Percentiles rank a stretch among this genome's conserved stretches.
These are phyloP conservation scores for Ceyx cyanopectus DNA, from an alignment of 2,113 vertebrate genomes.

Conservation along the genomic window DNA sequence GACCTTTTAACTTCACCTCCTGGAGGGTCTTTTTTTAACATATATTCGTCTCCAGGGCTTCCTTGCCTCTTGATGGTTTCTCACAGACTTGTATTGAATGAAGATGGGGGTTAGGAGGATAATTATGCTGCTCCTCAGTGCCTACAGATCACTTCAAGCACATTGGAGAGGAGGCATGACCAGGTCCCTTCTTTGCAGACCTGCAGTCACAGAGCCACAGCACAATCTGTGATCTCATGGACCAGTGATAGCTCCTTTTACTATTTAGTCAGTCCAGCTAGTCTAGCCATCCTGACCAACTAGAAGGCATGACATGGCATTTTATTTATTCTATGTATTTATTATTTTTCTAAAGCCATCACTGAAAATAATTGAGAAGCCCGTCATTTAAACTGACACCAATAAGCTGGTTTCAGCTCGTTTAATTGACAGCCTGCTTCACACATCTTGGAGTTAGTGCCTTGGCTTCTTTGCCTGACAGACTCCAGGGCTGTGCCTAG, in stretches of 20 bases:
- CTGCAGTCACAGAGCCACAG: not conserved
- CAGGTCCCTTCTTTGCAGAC: not conserved
- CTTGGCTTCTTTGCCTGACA: not conserved
- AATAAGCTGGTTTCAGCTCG: not conserved
- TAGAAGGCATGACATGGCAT: rapidly evolving
- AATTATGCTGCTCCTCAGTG: not conserved
- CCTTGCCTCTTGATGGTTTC: not conserved
- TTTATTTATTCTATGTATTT: too few relatives aligned
- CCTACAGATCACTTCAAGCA: not conserved
- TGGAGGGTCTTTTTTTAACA: not conserved
- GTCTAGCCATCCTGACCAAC: not conserved
- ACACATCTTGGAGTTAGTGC: not conserved
- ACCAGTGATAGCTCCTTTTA: not conserved
- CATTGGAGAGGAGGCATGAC: not conserved
- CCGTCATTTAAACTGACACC: conserved; percentile 1
- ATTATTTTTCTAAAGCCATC: not conserved
- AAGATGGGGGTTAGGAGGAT: not conserved
- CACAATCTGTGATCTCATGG: not conserved
- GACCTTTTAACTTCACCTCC: not conserved
- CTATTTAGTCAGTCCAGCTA: not conserved
- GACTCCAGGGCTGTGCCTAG: not conserved
- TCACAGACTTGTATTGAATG: not conserved
- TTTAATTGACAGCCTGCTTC: not conserved
- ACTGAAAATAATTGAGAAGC: not conserved
- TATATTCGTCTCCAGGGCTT: not conserved